These are phyloP conservation scores for Gandaritis pyraliata DNA, from an alignment of 2,888 invertebrate genomes.

Conservation along the genomic window DNA sequence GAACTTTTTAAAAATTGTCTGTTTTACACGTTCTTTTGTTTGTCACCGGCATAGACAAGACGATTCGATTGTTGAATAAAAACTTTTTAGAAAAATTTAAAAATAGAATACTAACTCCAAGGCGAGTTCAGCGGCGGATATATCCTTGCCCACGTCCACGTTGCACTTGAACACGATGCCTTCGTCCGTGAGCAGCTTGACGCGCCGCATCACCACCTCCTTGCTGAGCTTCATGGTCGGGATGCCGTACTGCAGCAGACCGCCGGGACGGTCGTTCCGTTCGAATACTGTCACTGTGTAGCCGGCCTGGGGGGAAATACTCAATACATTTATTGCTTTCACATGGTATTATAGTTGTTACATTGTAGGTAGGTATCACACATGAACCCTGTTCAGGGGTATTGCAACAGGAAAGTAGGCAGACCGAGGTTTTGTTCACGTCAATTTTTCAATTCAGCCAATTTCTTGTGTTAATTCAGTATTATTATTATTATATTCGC, in stretches of 20 bases:
- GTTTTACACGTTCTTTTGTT: too few relatives aligned
- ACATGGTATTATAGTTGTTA: too few relatives aligned
- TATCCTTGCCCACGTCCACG: conserved; percentile 95
- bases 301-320: conserved; percentile 87
- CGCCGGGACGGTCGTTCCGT: conserved; percentile 97
- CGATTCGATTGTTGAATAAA: too few relatives aligned
- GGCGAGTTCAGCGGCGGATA: conserved; percentile 89
- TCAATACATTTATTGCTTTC: neutral
- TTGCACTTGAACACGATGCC: conserved; percentile 95
- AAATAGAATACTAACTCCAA: conserved; percentile 78
- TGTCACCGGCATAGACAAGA: too few relatives aligned
- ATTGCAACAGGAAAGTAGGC: too few relatives aligned
- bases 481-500: too few relatives aligned
- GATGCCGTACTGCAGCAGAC: conserved; percentile 98
- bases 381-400: too few relatives aligned
- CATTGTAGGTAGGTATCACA: too few relatives aligned
- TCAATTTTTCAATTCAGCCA: too few relatives aligned
- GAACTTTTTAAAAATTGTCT: too few relatives aligned
- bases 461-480: too few relatives aligned
- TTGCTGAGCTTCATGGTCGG: conserved; percentile 99
- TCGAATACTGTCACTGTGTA: conserved; percentile 98
- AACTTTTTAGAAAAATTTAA: neutral
- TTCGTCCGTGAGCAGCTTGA: conserved; percentile 94
- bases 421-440: too few relatives aligned
- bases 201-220: conserved; percentile 94